These are phyloP conservation scores for Lagodon rhomboides DNA, from an alignment of 2,797 vertebrate genomes.

Conservation along the genomic window DNA sequence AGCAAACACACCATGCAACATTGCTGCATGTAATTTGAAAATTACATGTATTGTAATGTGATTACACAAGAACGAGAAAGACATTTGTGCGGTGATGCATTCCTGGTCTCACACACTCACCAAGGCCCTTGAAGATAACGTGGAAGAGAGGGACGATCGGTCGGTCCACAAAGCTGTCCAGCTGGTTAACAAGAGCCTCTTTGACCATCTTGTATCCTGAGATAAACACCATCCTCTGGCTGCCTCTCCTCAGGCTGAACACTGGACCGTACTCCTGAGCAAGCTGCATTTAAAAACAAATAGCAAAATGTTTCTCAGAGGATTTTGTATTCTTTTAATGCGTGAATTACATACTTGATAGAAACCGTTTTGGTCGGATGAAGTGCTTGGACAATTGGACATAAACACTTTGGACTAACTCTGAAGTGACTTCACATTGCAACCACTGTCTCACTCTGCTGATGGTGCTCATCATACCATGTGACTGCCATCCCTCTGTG, in stretches of 20 bases:
- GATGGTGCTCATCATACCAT: neutral
- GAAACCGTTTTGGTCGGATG: neutral
- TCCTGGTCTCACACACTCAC: constrained; percentile 71
- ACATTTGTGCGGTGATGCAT: neutral
- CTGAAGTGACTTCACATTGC: too few species aligned
- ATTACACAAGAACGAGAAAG: neutral
- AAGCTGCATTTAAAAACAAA: constrained; percentile 67
- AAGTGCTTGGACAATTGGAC: neutral
- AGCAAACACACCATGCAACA: neutral
- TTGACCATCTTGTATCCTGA: constrained; percentile 83
- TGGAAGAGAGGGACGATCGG: constrained; percentile 69
- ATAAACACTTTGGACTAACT: neutral
- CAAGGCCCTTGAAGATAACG: constrained; percentile 67
- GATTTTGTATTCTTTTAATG: neutral
- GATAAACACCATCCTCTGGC: constrained; percentile 74
- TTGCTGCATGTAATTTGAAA: neutral
- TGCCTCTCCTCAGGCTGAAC: constrained; percentile 82
- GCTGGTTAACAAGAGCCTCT: constrained; percentile 81
- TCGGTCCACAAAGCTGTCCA: constrained; percentile 82
- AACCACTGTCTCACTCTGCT: neutral
- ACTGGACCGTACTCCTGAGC: constrained; percentile 79
- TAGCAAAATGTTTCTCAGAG: neutral
- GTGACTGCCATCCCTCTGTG: neutral
- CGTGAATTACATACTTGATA: neutral
- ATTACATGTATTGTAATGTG: neutral